Conservation (phyloP, 2,113 vertebrate genomes). For the Terrapene triunguis region DNA sequence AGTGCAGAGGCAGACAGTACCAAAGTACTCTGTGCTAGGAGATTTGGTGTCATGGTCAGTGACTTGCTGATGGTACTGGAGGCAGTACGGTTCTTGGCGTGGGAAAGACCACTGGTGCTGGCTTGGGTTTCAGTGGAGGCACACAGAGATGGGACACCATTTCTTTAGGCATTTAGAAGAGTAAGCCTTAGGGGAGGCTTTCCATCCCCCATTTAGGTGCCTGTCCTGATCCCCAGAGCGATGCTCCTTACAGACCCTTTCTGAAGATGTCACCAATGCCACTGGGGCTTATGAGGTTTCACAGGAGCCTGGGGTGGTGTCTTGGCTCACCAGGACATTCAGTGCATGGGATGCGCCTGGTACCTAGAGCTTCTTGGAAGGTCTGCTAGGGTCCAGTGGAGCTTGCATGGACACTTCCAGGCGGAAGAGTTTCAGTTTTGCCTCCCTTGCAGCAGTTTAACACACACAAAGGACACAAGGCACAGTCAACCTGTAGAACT, state of each 20-base stretch:
- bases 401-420: neutral
- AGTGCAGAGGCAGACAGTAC: neutral
- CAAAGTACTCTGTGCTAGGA: neutral
- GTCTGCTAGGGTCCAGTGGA: neutral
- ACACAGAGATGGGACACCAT: neutral
- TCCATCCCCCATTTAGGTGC: neutral
- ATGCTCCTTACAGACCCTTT: neutral
- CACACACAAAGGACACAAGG: too few species aligned
- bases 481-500: neutral
- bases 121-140: neutral
- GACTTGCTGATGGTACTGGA: neutral
- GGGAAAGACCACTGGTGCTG: neutral
- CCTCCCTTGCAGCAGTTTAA: neutral
- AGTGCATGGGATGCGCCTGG: neutral
- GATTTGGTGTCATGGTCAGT: neutral
- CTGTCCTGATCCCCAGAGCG: neutral
- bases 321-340: neutral
- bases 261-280: neutral
- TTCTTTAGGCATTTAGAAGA: neutral
- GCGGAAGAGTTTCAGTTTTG: constrained; percentile 2
- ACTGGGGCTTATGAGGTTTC: neutral
- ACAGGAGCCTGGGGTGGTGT: neutral
- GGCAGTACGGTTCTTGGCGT: neutral
- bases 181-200: neutral
- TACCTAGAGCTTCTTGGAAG: constrained; percentile 4